These are phyloP conservation scores for Pelochelys cantorii DNA, from an alignment of 2,797 vertebrate species.

Conservation along the genomic window DNA sequence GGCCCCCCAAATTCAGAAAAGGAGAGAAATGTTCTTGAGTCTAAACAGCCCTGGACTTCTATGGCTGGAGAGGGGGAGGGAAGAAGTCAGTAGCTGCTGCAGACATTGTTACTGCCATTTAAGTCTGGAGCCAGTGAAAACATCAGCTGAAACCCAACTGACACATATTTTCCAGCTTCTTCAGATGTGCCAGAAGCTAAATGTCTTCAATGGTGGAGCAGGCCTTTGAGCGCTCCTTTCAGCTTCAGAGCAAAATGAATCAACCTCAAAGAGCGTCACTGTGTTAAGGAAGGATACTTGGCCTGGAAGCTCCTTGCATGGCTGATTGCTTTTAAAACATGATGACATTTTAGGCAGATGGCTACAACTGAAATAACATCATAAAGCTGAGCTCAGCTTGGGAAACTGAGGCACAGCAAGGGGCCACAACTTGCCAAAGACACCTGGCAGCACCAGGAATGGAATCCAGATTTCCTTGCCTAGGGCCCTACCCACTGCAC, in stretches of 20 bases:
- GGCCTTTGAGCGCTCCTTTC: constrained; percentile 35
- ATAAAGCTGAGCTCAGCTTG: not conserved
- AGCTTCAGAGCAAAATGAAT: constrained; percentile 11
- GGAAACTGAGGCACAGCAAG: not conserved
- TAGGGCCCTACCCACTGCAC: not conserved
- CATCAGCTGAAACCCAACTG: constrained; percentile 21
- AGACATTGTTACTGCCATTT: not conserved
- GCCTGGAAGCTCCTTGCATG: not conserved
- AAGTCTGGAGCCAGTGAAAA: constrained; percentile 30
- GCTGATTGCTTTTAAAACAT: not conserved
- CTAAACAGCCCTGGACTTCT: not conserved
- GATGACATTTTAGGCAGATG: not conserved
- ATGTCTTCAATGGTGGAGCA: constrained; percentile 10
- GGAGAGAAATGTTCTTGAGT: not conserved
- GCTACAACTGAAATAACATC: not conserved
- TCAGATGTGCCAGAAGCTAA: not conserved
- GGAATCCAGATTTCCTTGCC: not conserved
- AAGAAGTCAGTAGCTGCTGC: not conserved
- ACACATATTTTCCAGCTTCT: constrained; percentile 11
- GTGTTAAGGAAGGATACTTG: not conserved
- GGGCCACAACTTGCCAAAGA: not conserved
- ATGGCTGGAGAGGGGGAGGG: not conserved
- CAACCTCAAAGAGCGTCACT: not conserved
- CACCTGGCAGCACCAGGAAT: not conserved
- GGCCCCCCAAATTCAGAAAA: not conserved